These are phyloP conservation scores for Pelecanoides urinatrix DNA, from an alignment of 2,113 vertebrate species.

Conservation along the genomic window DNA sequence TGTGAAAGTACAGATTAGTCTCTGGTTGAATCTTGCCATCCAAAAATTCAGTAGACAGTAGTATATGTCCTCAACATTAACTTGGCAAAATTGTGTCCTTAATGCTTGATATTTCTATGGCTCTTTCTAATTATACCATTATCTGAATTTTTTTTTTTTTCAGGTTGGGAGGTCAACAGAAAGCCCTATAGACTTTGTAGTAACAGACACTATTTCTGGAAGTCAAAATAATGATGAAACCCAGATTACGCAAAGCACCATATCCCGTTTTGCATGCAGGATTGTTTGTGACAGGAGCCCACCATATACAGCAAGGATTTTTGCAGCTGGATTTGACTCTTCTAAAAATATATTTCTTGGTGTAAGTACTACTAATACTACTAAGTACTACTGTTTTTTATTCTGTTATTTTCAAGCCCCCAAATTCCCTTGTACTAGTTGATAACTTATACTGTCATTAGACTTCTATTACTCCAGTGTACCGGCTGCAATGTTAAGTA, in stretches of 20 bases:
- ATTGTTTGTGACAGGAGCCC: slow-evolving; percentile 92
- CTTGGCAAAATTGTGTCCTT: not conserved
- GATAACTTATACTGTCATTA: not conserved
- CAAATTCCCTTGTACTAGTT: not conserved
- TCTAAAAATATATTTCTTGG: slow-evolving; percentile 99
- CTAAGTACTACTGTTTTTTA: not conserved
- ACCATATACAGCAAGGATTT: slow-evolving; percentile 92
- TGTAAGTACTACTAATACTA: slow-evolving; percentile 72
- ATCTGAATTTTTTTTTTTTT: not conserved
- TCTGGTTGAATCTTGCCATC: not conserved
- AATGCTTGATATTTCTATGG: not conserved
- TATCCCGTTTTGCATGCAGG: slow-evolving; percentile 95
- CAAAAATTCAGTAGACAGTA: not conserved
- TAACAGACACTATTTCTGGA: slow-evolving; percentile 95
- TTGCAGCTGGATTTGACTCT: slow-evolving; percentile 95
- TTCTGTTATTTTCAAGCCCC: not conserved
- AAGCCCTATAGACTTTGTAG: slow-evolving; percentile 98
- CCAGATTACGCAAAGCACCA: slow-evolving; percentile 97
- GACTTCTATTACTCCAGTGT: not conserved
- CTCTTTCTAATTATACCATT: not conserved
- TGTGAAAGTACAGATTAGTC: not conserved
- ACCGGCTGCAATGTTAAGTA: not conserved
- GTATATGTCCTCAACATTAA: not conserved
- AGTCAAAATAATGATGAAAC: slow-evolving; percentile 86
- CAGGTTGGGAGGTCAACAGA: slow-evolving; percentile 97